These are phyloP conservation scores for Acropternis orthonyx DNA, from an alignment of 2,797 vertebrate genomes.

Conservation along the genomic window DNA sequence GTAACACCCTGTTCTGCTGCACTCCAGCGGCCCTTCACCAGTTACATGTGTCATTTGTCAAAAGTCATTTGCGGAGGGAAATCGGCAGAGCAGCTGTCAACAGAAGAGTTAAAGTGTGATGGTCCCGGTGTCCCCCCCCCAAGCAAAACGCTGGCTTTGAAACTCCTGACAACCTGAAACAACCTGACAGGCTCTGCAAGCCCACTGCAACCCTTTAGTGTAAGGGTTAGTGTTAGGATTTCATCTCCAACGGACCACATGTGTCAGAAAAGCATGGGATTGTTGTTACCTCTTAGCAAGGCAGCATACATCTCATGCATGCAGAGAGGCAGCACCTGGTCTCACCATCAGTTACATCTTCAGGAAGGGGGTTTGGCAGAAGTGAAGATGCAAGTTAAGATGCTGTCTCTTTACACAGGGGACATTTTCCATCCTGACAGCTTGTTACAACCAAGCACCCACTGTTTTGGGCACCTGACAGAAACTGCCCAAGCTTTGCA, in stretches of 20 bases:
- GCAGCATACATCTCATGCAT: neutral
- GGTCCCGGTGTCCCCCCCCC: neutral
- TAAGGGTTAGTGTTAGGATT: neutral
- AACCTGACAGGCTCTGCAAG: neutral
- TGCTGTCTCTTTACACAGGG: neutral
- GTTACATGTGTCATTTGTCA: too few species aligned
- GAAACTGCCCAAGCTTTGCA: neutral
- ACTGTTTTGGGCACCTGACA: neutral
- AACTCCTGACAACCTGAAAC: too few species aligned
- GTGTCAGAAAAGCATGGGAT: neutral
- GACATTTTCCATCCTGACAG: neutral
- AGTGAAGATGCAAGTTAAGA: neutral
- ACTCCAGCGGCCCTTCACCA: neutral
- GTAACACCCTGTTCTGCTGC: neutral
- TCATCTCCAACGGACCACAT: neutral
- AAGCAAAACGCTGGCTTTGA: neutral
- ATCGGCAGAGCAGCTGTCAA: constrained; percentile 23
- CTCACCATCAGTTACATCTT: neutral
- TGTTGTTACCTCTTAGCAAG: neutral
- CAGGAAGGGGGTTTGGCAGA: neutral
- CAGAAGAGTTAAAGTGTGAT: neutral
- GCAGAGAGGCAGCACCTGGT: neutral
- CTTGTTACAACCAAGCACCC: neutral
- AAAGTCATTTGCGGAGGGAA: neutral
- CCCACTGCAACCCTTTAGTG: neutral